Conservation (phyloP, 2,888 invertebrate species). For the Sinhomidia bicolor region DNA sequence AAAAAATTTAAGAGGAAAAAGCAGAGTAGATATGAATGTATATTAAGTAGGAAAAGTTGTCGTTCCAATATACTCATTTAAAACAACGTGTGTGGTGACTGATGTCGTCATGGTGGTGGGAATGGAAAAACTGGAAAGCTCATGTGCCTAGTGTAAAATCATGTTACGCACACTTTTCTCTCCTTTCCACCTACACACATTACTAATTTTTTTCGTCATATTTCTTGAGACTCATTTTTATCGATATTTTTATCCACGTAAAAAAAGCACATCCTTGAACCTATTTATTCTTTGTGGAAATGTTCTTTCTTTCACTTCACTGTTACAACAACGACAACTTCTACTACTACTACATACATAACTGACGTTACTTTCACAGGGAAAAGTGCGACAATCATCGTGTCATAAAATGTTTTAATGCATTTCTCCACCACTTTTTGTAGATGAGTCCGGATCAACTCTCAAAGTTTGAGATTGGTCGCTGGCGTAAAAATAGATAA, state of each 20-base stretch:
- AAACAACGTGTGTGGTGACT: too few species aligned
- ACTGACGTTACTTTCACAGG: not conserved
- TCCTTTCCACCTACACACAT: too few species aligned
- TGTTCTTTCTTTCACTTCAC: not conserved
- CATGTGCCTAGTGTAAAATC: too few species aligned
- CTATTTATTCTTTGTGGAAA: not conserved
- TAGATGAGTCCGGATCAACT: not conserved
- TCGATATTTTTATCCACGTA: not conserved
- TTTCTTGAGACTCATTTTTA: not conserved
- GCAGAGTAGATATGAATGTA: not conserved
- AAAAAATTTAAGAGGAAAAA: not conserved
- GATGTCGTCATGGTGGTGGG: too few species aligned
- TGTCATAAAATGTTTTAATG: not conserved
- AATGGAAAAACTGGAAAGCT: too few species aligned
- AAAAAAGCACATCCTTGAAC: not conserved
- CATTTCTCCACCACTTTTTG: not conserved
- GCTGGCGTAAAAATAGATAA: conserved; percentile 30
- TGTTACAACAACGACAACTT: too few species aligned
- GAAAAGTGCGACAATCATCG: not conserved
- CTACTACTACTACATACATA: too few species aligned
- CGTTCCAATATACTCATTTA: too few species aligned
- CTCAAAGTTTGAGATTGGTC: not conserved
- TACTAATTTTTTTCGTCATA: too few species aligned
- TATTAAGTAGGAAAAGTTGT: not conserved
- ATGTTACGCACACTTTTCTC: too few species aligned